Base-by-base conservation (phyloP, 2,113 vertebrate genomes). In the Onychostruthus taczanowskii region DNA sequence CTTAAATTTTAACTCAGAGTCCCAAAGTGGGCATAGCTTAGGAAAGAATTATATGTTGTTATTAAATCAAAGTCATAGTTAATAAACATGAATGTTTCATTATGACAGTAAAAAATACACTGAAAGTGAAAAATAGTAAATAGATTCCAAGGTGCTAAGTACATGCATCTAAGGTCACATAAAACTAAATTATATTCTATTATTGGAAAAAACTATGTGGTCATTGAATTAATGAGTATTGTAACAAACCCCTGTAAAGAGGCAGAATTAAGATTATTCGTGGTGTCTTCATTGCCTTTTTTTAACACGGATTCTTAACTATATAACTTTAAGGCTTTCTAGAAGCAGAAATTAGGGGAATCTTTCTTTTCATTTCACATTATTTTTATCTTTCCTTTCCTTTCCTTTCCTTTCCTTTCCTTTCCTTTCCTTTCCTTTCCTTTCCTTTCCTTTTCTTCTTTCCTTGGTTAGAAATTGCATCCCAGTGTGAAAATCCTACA, bases 21-120 rank as follows among this genome's bases (percentile, higher is more conserved):
- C 43, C 39, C 61, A 85, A 82, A 87, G 43, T 11, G 50, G 26
- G 2, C 69, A 35, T n/a, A 75, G 26, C 9, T 19, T 62, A 52
- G 73, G 24, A 59, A 44, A 84, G 30, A 87, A 84, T 81, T 68
- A 61, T 44, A 43, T 39, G 39, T n/a, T 77, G 41, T 49, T 91
- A 70, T 49, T 94, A 41, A 87, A 89, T 87, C 77, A 84, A 95
- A 95, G 44, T 70, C 47, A 20, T 21, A 68, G 64, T 58, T 14
- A 1, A 85, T 70, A 81, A 78, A 82, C 23, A 58, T 61, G 68
- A 39, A 58, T 81, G 28, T 61, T 87, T 87, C 74, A 52, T 81
- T 78, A 81, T 56, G 37, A 74, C n/a, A 52, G 37, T 61, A 62
- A 90, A 80, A 84, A 89, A 15, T 52, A 77, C 24, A 41, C 24